Base-by-base conservation (phyloP, 2,113 vertebrate species). In the Dolichallabes microphthalmus region DNA sequence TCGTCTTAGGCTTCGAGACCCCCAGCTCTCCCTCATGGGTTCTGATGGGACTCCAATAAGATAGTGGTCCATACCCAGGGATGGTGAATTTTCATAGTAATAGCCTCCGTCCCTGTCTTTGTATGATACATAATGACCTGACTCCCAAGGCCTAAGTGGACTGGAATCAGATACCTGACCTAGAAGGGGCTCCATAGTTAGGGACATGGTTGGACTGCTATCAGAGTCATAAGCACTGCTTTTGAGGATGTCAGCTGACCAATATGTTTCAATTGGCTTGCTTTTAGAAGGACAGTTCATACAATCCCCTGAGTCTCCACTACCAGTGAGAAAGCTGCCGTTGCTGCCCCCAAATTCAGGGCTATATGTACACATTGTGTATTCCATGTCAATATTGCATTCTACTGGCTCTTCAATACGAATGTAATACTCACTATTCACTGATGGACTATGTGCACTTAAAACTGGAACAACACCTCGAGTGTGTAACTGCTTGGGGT, bases 381-480 rank as follows among this genome's bases (percentile, higher is more conserved):
- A 98, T 85, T 98, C 96, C 0, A 94, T 94, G 1, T 96, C 90
- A 2, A 95, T 94, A 17, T 94, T 95, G 2, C 94, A 93, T 73
- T 95, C 94, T 14, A 94, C 90, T 0, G 96, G 95, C 63, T 97
- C 98, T 89, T 99, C 98, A 4, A 99, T 96, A 89, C 96, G 96
- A 89, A 98, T 98, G 90, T 97, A 99, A 88, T 98, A 99, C 88
- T 99, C 97, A 0, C 95, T 97, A 89, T 94, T 90, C 0, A 98
- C 90, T 0, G 98, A 97, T 11, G 98, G 98, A 90, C 97, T 98
- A 86, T 95, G 97, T 6, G 97, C 96, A 0, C 96, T 97, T 80
- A 98, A 94, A 83, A 98, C 96, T 0, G 97, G 97, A 77, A 98
- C 96, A 86, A 98, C 94, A 0, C 95, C 94, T 0, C 96, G 96